Percentiles rank a stretch among this genome's conserved stretches.
These are phyloP conservation scores for Gonatopus flavifemur DNA, from an alignment of 1,140 invertebrate species.

Conservation along the genomic window DNA sequence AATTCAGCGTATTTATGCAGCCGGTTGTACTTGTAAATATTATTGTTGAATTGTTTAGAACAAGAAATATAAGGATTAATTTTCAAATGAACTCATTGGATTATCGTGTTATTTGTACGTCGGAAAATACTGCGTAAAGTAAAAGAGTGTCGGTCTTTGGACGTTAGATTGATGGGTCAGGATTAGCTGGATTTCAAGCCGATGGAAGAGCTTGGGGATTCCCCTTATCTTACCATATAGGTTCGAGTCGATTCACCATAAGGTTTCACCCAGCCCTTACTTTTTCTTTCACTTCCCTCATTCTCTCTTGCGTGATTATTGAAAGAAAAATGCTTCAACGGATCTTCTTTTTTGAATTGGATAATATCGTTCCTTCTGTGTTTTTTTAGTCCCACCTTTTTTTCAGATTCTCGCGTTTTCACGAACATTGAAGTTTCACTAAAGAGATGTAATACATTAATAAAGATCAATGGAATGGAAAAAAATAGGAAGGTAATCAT, in stretches of 20 bases:
- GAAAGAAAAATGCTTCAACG: constrained; percentile 27
- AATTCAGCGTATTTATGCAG: background rate
- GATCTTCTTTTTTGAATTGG: no score
- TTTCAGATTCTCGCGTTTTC: no score
- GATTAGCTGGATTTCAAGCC: constrained; percentile 43
- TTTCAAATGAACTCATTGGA: constrained; percentile 6
- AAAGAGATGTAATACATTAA: no score
- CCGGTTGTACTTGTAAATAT: background rate
- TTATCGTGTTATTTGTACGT: constrained; percentile 15
- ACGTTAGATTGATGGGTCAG: constrained; percentile 48
- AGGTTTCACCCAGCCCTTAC: constrained; percentile 21
- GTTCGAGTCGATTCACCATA: constrained; percentile 35
- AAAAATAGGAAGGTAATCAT: no score
- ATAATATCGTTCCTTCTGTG: no score
- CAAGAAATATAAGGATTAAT: background rate
- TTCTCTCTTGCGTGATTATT: constrained; percentile 21
- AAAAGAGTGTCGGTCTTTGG: constrained; percentile 17
- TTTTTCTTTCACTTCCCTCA: constrained; percentile 21
- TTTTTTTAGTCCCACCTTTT: no score
- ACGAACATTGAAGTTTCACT: no score
- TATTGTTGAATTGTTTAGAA: background rate
- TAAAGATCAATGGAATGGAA: no score
- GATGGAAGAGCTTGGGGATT: constrained; percentile 39
- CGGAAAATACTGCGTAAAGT: background rate
- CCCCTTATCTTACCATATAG: constrained; percentile 36